Percentiles rank a stretch among this genome's conserved stretches.
phyloP scores from a whole-genome alignment of 2,113 vertebrate species.

The Oreotrochilus melanogaster region DNA sequence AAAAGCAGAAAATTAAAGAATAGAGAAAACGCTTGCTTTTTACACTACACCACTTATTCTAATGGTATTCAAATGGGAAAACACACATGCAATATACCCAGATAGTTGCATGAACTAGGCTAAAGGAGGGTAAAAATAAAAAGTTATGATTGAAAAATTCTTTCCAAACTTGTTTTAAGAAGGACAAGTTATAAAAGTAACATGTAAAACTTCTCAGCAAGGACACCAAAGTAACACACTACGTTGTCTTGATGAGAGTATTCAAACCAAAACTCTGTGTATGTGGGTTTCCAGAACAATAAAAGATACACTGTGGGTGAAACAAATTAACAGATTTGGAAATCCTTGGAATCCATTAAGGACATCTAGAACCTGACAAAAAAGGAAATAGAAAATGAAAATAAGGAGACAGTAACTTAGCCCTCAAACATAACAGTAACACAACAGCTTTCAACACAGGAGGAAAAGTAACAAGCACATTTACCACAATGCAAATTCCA shows the following conservation, averaged over 20 bases:
- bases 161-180: background rate
- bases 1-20: background rate
- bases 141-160: background rate
- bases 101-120: background rate
- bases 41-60: background rate
- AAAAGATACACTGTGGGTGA: background rate
- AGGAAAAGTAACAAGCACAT: background rate
- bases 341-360: background rate
- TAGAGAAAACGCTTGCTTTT: background rate
- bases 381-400: background rate
- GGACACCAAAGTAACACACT: background rate
- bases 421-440: background rate
- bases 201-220: background rate
- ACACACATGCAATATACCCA: rapidly evolving
- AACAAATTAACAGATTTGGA: background rate
- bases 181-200: background rate
- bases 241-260: background rate
- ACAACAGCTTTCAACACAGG: background rate
- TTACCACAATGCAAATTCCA: background rate
- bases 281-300: background rate
- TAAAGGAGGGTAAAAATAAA: background rate
- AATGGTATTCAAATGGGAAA: background rate
- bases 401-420: background rate
- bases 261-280: background rate
- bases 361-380: background rate